Base-by-base conservation (phyloP, 2,797 vertebrate genomes). In the Remorina albescens region DNA sequence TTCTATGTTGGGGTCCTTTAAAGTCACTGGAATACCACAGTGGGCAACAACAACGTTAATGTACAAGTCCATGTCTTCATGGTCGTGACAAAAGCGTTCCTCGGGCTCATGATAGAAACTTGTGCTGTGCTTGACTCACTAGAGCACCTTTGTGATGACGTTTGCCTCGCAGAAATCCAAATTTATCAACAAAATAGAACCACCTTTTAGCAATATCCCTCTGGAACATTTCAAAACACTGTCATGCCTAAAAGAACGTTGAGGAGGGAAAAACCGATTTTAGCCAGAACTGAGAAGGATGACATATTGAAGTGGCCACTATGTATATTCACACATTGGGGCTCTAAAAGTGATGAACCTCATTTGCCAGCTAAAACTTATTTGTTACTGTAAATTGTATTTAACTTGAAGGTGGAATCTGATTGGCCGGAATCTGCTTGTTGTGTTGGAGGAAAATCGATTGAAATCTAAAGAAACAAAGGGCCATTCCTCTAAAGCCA, bases 401-500 rank as follows among this genome's bases (percentile, higher is more conserved):
- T 37, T 25, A 63, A 71, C 75, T 78, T 75, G 70, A 82, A 74
- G 54, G 88, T 92, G 88, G 90, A 91, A 92, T 94, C 86, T 88
- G 90, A 94, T 91, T 92, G 89, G 93, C 92, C 93, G 90, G 90
- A 92, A 85, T 73, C 90, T 88, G 81, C 72, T 92, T 77, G 93
- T 84, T 51, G 88, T 87, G 92, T 94, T 88, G 88, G 82, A 84
- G 62, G 79, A 78, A 83, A 71, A 80, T 89, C 84, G 88, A 82
- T 90, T 86, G 89, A 91, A 78, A 86, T 64, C 30, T 36, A 76
- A 60, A 84, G 58, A 89, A 82, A 71, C 34, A 70, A 88, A 91
- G 82, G 91, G 91, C 89, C 88, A 78, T 60, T 87, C 90, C 89
- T 91, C 90, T 77, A 85, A 91, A 95, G 93, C 95, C 96, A 96